Evolutionary conservation across 2,888 invertebrate genomes (phyloP), one percentile per base, ranked within the genome.

Genomic region (Euproctis similis): DNA sequence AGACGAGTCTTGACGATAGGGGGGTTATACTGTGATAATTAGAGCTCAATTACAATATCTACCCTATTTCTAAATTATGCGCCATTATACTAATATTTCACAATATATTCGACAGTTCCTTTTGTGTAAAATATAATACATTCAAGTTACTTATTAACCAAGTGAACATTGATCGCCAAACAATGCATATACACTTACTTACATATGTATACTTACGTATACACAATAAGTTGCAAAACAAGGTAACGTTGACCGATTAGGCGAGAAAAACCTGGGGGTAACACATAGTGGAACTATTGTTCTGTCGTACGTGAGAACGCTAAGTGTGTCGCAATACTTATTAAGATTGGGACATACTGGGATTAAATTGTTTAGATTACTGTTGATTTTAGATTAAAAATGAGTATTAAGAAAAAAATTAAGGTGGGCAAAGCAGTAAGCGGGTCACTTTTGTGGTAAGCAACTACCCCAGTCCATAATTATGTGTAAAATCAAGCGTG

Each of bases 201-300:
- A 53, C 56, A 47, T 46, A 38, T 31, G 45, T 32, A 42, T 42
- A 25, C 39, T 41, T 51, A 44, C 31, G 39, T 33, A 34, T 42
- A 39, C 39, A 69, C 76, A 74, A 70, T 70, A 56, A 54, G 64
- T 81, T 80, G 77, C 76, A 71, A 77, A 69, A 81, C 57, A 22
- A 19, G n/a, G n/a, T n/a, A n/a, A 36, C 42, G 37, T 53, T 60
- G 64, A 63, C 60, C 68, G 70, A 76, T 77, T 76, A 70, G 63
- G 53, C 58, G 62, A 54, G 64, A 73, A 78, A 80, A 76, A 71
- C 62, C 50, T n/a, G 46, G 41, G 46, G 34, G 50, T 58, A 51
- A 36, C 37, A 36, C 36, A 46, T 46, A 49, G 42, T 46, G 52
- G 39, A 37, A 46, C 39, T 41, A 66, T 69, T 76, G 72, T 73